Evolutionary conservation across 2,797 vertebrate genomes (phyloP), one percentile per base, ranked within the genome.

Genomic region (Eidolon dupreanum): DNA sequence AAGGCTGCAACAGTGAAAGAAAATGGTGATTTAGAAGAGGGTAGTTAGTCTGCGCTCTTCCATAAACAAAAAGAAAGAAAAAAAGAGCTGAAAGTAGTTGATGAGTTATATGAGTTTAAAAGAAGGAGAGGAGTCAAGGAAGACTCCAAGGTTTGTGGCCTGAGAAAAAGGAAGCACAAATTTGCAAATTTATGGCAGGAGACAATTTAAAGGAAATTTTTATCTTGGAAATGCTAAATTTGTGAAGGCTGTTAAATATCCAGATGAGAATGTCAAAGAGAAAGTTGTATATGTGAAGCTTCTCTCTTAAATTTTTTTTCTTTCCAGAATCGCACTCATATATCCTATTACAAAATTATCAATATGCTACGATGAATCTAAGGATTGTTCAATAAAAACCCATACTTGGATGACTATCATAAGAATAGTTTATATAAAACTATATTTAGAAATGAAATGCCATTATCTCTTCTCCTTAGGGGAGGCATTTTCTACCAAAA

Each of bases 401-500:
- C 88, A 3, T 13, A 53, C 12, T 68, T 87, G 16, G 68, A 65
- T 57, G 53, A 16, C 5, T 11, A 5, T 71, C 38, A 46, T 36
- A 88, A 86, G 55, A 63, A 15, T 33, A 75, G 57, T 79, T 33
- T 46, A 71, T 49, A 36, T 33, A 77, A 59, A 97, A 74, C 24
- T 57, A 65, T 16, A 3, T 57, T 88, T 68, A 38, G 70, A 82
- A 89, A 70, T 70, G 4, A 89, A 89, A 71, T 28, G 12, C 8
- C 19, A n/a, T 41, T 20, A 10, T 93, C 19, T 88, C 16, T 75
- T 86, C 46, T 53, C 59, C 57, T 59, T 43, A 5, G 24, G 6
- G 13, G 17, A 97, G 68, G 13, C 6, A 33, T 91, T 97, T 94
- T 75, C 51, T 61, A 28, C 81, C 36, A 70, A 26, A 88, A 51